Base-by-base conservation (phyloP, 64 coral and sea anemone species). In the Astreopora myriophthalma region DNA sequence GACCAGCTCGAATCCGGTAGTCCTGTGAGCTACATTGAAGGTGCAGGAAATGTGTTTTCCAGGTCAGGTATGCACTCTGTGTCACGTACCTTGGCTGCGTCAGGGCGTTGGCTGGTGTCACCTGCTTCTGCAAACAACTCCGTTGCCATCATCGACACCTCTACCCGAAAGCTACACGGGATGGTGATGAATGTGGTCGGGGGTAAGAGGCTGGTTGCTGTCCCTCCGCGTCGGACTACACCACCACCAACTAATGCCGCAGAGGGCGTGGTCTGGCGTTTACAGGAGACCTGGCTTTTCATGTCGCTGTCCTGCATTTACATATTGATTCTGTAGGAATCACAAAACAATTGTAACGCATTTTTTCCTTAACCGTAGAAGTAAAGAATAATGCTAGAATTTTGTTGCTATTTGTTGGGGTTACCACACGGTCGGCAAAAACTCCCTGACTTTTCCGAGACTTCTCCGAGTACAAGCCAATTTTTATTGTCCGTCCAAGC, bases 121-220 rank as follows among this genome's bases (percentile, higher is more conserved):
- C 87, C 87, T 22, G 87, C 87, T 27, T 78, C 87, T 2, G 75
- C 73, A n/a, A 30, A 17, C 25, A 67, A 78, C 24, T 66, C 73
- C 5, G 73, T 79, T 37, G 87, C 61, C 72, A 78, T 89, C 37
- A 89, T 89, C 61, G 62, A 89, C 37, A 63, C 34, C 1, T 57
- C 73, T 0, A 78, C 57, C 28, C 57, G 19, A 48, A 22, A 89
- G 73, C 10, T 89, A 24, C 24, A 89, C 28, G 87, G 87, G 51
- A 79, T 36, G 73, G 73, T 89, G 10, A 0, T 12, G 57, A 73
- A n/a, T 1, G 87, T 89, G 16, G 61, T 62, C 6, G 49, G 58
- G 14, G 87, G 73, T 19, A 8, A n/a, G 8, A 24, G 73, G 3
- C 0, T 77, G 1, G 34, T 89, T 16, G 73, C 51, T 12, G 87